A percentile compares a stretch with the other conserved stretches of the same genome.
Conservation (phyloP, 2,797 vertebrate species). For the Acanthurus lineatus region DNA sequence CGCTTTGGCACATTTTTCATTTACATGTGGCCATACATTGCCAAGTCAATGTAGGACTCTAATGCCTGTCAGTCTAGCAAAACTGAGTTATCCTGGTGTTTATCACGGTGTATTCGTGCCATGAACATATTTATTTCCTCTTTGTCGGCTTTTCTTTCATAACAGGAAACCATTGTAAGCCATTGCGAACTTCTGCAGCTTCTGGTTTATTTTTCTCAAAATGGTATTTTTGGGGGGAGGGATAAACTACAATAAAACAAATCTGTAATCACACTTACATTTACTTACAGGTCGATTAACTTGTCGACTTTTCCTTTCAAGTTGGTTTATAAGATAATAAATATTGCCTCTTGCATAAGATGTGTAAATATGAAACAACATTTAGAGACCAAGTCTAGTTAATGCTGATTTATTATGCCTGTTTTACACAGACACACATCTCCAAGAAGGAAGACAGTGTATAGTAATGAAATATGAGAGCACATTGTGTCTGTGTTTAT, state of each 20-base stretch:
- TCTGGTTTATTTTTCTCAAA: not conserved
- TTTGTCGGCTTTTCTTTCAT: not conserved
- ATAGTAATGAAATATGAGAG: too few species aligned
- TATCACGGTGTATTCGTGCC: not conserved
- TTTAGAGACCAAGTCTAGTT: not conserved
- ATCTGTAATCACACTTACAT: not conserved
- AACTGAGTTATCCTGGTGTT: not conserved
- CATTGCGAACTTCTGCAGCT: not conserved
- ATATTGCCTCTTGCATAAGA: not conserved
- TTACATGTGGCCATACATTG: not conserved
- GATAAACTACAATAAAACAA: not conserved
- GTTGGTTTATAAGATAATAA: not conserved
- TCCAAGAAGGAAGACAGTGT: too few species aligned
- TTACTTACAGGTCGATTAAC: not conserved
- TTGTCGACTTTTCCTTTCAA: not conserved
- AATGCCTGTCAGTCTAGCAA: not conserved
- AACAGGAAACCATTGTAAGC: constrained; percentile 37
- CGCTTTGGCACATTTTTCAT: not conserved
- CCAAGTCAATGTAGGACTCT: not conserved
- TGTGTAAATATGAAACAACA: not conserved
- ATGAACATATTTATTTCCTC: constrained; percentile 19
- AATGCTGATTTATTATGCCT: not conserved
- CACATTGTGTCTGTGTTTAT: not conserved
- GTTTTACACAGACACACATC: not conserved
- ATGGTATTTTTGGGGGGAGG: not conserved